Conservation (phyloP, 2,797 vertebrate species). For the Yasuhikotakia modesta region DNA sequence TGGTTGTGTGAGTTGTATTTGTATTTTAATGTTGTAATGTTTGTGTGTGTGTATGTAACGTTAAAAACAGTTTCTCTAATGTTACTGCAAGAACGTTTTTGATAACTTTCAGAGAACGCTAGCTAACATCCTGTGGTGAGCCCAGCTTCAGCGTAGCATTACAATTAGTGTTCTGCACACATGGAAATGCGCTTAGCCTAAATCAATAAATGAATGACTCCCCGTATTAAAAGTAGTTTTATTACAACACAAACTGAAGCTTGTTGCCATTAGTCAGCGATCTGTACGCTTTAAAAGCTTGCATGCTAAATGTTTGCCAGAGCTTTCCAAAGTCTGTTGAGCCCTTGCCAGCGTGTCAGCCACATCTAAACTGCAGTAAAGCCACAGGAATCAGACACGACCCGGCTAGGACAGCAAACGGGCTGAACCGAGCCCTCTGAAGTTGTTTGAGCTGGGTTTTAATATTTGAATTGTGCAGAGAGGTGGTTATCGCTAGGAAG, state of each 20-base stretch:
- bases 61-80: too few relatives aligned
- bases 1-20: too few relatives aligned
- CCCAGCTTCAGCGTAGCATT: too few relatives aligned
- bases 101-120: too few relatives aligned
- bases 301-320: neutral
- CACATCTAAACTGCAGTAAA: too few relatives aligned
- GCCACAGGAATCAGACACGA: too few relatives aligned
- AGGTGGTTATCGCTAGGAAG: slow-evolving; percentile 26
- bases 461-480: slow-evolving; percentile 48
- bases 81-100: too few relatives aligned
- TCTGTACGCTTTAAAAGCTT: slow-evolving; percentile 14
- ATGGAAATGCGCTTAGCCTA: slow-evolving; percentile 8
- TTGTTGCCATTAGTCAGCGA: slow-evolving; percentile 14
- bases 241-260: slow-evolving; percentile 13
- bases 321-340: slow-evolving; percentile 17
- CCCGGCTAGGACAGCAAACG: slow-evolving; percentile 10
- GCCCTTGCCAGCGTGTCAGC: slow-evolving; percentile 27
- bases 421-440: neutral
- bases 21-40: too few relatives aligned
- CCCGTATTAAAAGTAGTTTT: slow-evolving; percentile 1
- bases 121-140: too few relatives aligned
- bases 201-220: slow-evolving; percentile 26
- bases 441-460: slow-evolving; percentile 7
- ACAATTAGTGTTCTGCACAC: slow-evolving; percentile 9
- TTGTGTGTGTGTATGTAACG: too few relatives aligned